Conservation (phyloP, 2,888 invertebrate species). For the Tricholauxania praeusta region DNA sequence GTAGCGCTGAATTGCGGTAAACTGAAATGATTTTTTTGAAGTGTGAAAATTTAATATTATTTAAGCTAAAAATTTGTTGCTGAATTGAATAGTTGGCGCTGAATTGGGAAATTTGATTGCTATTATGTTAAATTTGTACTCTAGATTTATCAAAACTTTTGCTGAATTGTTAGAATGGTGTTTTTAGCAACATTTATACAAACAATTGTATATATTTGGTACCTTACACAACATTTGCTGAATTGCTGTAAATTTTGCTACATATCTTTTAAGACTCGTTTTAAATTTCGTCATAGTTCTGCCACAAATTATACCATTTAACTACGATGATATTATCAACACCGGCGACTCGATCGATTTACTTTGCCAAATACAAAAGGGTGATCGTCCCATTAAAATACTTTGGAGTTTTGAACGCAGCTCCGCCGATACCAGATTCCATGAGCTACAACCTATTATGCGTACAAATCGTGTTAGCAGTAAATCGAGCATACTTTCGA, state of each 20-base stretch:
- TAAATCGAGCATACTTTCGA: conserved; percentile 75
- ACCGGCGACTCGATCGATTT: conserved; percentile 78
- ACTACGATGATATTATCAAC: conserved; percentile 79
- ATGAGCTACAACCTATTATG: conserved; percentile 65
- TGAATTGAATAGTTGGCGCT: background rate
- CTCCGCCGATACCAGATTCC: conserved; percentile 51
- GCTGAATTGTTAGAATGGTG: no score
- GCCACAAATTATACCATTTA: conserved; percentile 82
- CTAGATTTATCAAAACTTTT: no score
- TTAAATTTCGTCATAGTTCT: conserved; percentile 70
- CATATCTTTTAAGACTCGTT: background rate
- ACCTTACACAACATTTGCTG: background rate
- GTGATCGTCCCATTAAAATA: conserved; percentile 76
- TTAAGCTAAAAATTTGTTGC: background rate
- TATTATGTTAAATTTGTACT: no score
- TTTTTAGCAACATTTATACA: no score
- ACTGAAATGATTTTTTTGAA: background rate
- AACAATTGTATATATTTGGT: no score
- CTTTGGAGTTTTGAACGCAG: conserved; percentile 72
- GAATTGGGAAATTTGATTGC: background rate
- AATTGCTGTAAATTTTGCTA: conserved; percentile 7
- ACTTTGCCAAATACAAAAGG: conserved; percentile 80
- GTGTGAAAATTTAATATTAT: background rate
- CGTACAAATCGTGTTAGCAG: conserved; percentile 73
- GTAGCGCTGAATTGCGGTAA: conserved; percentile 24